A percentile compares a stretch with the other conserved stretches of the same genome.
Conservation (phyloP, 2,888 invertebrate species). For the Aromia moschata region DNA sequence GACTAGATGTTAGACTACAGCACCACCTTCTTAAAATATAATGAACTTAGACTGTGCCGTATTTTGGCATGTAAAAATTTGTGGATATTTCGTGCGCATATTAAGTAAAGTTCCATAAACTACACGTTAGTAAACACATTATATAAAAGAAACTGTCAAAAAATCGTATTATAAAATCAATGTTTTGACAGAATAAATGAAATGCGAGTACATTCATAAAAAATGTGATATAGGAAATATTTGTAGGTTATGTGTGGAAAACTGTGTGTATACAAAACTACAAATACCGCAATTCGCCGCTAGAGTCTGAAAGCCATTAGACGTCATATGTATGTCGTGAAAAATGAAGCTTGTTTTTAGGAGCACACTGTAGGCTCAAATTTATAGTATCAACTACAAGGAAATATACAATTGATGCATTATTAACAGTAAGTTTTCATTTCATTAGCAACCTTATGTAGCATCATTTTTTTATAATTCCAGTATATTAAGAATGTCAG, state of each 20-base stretch:
- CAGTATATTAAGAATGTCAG: slow-evolving; percentile 10
- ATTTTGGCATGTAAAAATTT: not conserved
- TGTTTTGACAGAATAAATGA: not conserved
- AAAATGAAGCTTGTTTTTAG: not conserved
- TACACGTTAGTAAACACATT: too few species aligned
- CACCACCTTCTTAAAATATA: not conserved
- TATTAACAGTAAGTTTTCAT: not conserved
- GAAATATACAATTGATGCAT: not conserved
- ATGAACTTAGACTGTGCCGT: too few species aligned
- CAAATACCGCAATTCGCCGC: slow-evolving; percentile 15
- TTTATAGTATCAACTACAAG: not conserved
- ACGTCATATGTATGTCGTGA: slow-evolving; percentile 16
- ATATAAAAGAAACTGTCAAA: too few species aligned
- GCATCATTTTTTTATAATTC: not conserved
- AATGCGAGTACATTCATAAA: not conserved
- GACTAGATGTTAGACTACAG: not conserved
- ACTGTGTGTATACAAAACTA: slow-evolving; percentile 13
- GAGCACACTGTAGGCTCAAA: not conserved
- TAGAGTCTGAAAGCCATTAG: slow-evolving; percentile 5
- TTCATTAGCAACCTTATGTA: not conserved
- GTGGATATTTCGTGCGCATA: not conserved
- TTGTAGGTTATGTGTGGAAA: slow-evolving; percentile 17
- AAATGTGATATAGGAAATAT: not conserved
- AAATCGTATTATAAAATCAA: not conserved
- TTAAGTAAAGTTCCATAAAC: too few species aligned